Percentiles rank a stretch among this genome's conserved stretches.
Conservation (phyloP, 2,888 invertebrate genomes). For the Hemithea aestivaria region DNA sequence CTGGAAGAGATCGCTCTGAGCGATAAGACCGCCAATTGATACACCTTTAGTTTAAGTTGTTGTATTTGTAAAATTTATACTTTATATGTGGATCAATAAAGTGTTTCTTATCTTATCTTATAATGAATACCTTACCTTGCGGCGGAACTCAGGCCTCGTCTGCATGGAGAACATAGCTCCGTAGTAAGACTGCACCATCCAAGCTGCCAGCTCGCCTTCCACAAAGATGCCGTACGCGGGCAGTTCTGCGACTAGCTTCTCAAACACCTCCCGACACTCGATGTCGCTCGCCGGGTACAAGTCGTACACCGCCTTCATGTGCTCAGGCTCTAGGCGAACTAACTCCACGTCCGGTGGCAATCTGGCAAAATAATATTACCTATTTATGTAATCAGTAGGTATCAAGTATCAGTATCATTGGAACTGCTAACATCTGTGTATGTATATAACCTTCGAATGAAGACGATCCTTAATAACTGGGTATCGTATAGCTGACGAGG, state of each 20-base stretch:
- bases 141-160: constrained; percentile 86
- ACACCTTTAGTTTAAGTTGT: no score
- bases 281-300: constrained; percentile 93
- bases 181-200: constrained; percentile 95
- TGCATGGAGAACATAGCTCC: constrained; percentile 96
- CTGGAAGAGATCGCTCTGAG: no score
- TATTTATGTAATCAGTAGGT: neutral
- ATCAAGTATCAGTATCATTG: no score
- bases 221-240: constrained; percentile 91
- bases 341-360: constrained; percentile 85
- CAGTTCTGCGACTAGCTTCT: constrained; percentile 86
- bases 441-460: no score
- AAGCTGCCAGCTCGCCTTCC: constrained; percentile 87
- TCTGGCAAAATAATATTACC: constrained; percentile 36
- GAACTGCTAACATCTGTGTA: no score
- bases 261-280: constrained; percentile 90
- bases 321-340: constrained; percentile 86
- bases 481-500: no score
- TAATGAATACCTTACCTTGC: no score
- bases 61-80: no score
- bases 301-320: constrained; percentile 90
- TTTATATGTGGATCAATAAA: no score
- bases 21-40: no score
- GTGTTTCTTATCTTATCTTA: no score
- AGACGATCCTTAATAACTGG: no score